phyloP scores from a whole-genome alignment of 2,888 invertebrate genomes.

The Ligdia adustata region DNA sequence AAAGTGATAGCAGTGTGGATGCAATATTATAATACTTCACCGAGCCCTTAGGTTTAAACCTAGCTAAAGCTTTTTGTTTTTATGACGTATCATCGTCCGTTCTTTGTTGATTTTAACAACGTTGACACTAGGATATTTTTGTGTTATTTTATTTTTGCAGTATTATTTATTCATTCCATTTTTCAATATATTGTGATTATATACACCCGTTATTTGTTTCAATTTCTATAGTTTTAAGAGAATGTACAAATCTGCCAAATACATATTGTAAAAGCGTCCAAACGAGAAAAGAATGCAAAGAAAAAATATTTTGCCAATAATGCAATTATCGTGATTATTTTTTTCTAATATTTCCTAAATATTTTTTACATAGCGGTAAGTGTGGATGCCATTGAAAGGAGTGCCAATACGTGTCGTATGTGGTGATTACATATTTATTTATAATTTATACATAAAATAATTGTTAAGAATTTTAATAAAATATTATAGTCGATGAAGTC shows the following conservation, averaged over 20 bases:
- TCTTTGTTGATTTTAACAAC: not conserved
- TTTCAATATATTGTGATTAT: conserved; percentile 15
- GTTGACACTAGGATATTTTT: not conserved
- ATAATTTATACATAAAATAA: conserved; percentile 67
- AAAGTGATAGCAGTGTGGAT: no score
- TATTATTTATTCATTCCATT: conserved; percentile 34
- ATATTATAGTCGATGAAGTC: conserved; percentile 56
- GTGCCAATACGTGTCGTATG: conserved; percentile 72
- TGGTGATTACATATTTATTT: conserved; percentile 60
- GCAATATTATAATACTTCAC: no score
- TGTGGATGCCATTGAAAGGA: conserved; percentile 56
- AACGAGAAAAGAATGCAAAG: conserved; percentile 31
- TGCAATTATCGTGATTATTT: conserved; percentile 34
- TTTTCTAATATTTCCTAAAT: conserved; percentile 34
- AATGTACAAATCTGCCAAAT: conserved; percentile 51
- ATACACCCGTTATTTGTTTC: conserved; percentile 30
- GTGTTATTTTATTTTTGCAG: conserved; percentile 19
- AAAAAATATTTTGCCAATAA: conserved; percentile 38
- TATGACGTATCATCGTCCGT: conserved; percentile 1
- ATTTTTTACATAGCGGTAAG: conserved; percentile 38
- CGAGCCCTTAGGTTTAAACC: not conserved
- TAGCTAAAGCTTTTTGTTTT: not conserved
- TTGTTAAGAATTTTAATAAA: conserved; percentile 77
- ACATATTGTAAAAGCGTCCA: conserved; percentile 50
- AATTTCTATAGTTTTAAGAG: conserved; percentile 43